phyloP scores from a whole-genome alignment of 2,888 invertebrate species.

The Synergus laeviventris region DNA sequence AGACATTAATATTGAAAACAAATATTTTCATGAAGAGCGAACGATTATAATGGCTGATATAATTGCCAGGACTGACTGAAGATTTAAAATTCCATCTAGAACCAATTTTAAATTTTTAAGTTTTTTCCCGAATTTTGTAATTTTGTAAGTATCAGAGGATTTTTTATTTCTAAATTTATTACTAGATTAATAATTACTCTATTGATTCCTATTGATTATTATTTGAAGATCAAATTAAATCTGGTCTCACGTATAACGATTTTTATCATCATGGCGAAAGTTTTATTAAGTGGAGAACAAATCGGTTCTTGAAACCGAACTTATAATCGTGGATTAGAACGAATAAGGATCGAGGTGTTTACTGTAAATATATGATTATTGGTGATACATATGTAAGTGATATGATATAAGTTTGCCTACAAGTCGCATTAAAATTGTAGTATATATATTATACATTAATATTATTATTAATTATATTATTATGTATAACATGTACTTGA shows the following conservation, averaged over 20 bases:
- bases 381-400: constrained; percentile 52
- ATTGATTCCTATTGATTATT: background rate
- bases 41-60: background rate
- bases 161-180: background rate
- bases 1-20: background rate
- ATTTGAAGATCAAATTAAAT: constrained; percentile 23
- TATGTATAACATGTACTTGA: constrained; percentile 31
- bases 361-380: constrained; percentile 44
- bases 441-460: constrained; percentile 28
- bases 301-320: background rate
- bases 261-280: constrained; percentile 13
- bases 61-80: constrained; percentile 20
- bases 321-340: background rate
- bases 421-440: constrained; percentile 36
- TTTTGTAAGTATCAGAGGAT: background rate
- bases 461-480: constrained; percentile 24
- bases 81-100: background rate
- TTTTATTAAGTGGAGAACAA: background rate
- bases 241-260: constrained; percentile 9
- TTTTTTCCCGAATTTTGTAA: background rate
- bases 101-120: background rate
- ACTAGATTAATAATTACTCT: background rate
- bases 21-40: constrained; percentile 9
- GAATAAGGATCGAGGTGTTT: constrained; percentile 36
- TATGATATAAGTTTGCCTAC: constrained; percentile 46